These are phyloP conservation scores for Lepus americanus DNA, from an alignment of 2,113 vertebrate genomes.

Conservation along the genomic window DNA sequence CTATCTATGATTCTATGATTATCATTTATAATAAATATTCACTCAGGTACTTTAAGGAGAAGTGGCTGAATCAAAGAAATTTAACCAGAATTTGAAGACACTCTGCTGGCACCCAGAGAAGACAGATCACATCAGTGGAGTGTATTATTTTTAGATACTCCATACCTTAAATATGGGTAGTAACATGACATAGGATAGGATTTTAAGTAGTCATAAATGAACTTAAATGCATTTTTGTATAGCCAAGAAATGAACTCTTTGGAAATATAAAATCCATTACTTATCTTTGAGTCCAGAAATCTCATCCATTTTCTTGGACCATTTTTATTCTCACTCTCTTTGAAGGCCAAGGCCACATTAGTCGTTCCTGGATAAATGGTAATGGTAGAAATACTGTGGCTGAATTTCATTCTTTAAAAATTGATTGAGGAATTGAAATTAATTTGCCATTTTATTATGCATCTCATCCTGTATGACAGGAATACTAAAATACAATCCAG, in stretches of 20 bases:
- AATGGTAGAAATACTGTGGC: neutral
- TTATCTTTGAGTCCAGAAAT: slow-evolving; percentile 69
- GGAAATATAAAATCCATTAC: slow-evolving; percentile 64
- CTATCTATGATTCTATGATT: neutral
- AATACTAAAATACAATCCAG: neutral
- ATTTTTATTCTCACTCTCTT: slow-evolving; percentile 37
- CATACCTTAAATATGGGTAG: neutral
- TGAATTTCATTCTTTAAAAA: slow-evolving; percentile 57
- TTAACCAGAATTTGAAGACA: neutral
- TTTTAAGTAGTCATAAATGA: slow-evolving; percentile 52
- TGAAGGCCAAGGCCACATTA: neutral
- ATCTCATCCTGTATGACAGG: neutral
- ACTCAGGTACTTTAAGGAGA: slow-evolving; percentile 15
- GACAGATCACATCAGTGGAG: neutral
- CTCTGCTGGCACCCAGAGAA: neutral
- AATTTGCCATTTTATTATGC: slow-evolving; percentile 26
- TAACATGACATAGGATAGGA: slow-evolving; percentile 34
- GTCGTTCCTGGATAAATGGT: slow-evolving; percentile 28
- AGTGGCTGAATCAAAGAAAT: neutral
- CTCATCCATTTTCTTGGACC: slow-evolving; percentile 39
- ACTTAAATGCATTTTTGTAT: slow-evolving; percentile 53
- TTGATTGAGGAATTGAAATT: slow-evolving; percentile 48
- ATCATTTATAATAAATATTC: slow-evolving; percentile 2
- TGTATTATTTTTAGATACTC: slow-evolving; percentile 5
- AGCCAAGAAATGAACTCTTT: slow-evolving; percentile 53